Conservation (phyloP, 1,140 invertebrate genomes). For the Brevipalpus yothersi region DNA sequence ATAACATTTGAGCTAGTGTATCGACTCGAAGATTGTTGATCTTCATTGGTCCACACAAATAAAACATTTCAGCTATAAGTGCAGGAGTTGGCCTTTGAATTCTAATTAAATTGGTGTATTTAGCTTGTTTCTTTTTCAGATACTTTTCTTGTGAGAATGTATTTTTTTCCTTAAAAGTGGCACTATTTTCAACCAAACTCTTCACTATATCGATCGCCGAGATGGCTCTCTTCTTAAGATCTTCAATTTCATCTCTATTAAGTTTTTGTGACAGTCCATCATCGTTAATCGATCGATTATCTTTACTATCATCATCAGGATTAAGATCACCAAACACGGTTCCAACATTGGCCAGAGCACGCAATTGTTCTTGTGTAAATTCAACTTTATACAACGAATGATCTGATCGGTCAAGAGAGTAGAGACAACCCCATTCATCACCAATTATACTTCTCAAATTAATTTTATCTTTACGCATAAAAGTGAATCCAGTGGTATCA, state of each 20-base stretch:
- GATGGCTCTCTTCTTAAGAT: slow-evolving; percentile 40
- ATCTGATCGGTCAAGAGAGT: neutral
- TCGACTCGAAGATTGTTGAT: slow-evolving; percentile 49
- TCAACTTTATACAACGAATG: neutral
- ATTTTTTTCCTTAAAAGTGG: slow-evolving; percentile 7
- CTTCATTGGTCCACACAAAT: slow-evolving; percentile 42
- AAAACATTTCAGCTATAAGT: slow-evolving; percentile 48
- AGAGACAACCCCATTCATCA: neutral
- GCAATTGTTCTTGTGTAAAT: neutral
- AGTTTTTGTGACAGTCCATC: slow-evolving; percentile 63
- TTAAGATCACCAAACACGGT: neutral
- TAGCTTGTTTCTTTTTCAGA: slow-evolving; percentile 9
- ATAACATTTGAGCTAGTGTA: slow-evolving; percentile 58
- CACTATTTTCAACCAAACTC: slow-evolving; percentile 8
- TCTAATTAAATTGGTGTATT: slow-evolving; percentile 6
- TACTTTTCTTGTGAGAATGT: slow-evolving; percentile 10
- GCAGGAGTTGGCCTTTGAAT: slow-evolving; percentile 39
- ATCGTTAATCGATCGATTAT: slow-evolving; percentile 61
- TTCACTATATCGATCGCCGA: slow-evolving; percentile 3
- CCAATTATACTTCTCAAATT: neutral
- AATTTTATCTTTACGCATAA: neutral
- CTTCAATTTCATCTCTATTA: slow-evolving; percentile 50
- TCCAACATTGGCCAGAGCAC: neutral
- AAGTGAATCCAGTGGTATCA: neutral
- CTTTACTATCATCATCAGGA: slow-evolving; percentile 16